Evolutionary conservation across 2,888 invertebrate species (phyloP).

Genomic region (Habrosyne pyritoides): DNA sequence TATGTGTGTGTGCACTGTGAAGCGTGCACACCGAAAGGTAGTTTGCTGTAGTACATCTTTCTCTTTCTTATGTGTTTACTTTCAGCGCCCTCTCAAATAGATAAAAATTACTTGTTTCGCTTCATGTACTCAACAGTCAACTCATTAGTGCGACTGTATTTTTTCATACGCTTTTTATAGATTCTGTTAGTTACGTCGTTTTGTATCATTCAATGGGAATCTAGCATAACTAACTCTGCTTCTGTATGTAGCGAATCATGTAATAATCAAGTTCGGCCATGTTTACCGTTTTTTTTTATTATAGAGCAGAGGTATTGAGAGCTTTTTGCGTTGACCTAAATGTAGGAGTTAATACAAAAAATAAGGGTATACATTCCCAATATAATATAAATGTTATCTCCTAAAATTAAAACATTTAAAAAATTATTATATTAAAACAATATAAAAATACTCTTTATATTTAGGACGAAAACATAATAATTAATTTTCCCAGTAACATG

Average conservation of each 20-base stretch:
- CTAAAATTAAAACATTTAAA: background rate
- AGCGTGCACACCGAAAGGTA: background rate
- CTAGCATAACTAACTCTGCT: background rate
- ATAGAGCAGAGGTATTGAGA: background rate
- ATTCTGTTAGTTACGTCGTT: background rate
- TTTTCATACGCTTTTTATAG: background rate
- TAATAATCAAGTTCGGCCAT: background rate
- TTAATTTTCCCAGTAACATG: background rate
- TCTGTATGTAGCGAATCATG: background rate
- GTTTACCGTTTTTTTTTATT: background rate
- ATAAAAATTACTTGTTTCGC: too few relatives aligned
- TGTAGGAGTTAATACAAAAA: background rate
- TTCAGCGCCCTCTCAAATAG: too few relatives aligned
- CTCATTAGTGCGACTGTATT: background rate
- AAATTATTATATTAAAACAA: background rate
- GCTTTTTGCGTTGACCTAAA: background rate
- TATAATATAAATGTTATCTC: background rate
- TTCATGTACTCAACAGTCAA: background rate
- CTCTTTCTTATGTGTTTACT: background rate
- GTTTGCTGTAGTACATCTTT: background rate
- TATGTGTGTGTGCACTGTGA: background rate
- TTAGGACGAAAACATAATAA: background rate
- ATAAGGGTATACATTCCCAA: background rate
- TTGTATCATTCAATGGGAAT: background rate
- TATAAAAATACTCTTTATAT: background rate